Evolutionary conservation across 1,140 invertebrate genomes (phyloP), one percentile per base, ranked within the genome.

Genomic region (Portunus trituberculatus): DNA sequence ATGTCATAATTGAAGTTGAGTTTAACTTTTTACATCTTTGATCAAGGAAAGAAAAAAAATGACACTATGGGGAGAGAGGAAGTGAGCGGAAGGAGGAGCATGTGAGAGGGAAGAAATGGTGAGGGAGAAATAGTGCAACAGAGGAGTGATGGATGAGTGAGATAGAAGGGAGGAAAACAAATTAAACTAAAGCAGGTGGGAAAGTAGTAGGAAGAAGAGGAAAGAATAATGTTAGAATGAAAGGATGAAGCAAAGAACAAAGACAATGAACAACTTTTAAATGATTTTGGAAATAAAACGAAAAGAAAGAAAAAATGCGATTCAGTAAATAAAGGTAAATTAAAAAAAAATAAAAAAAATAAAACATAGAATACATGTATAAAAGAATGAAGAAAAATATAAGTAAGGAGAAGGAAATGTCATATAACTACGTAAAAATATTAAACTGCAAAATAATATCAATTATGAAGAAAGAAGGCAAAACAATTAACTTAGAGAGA

Each of bases 1-100:
- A 89, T 48, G 88, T 16, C 48, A 45, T 89, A 89, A 89, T 89
- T 89, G 88, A 48, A 48, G 88, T 89, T 31, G 39, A 89, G 48
- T 48, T 89, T 89, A 45, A 14, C 39, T 28, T 87, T 89, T 89
- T 46, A 48, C 48, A 28, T 48, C 48, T 89, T 48, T 89, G 45
- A 28, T 28, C 20, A 14, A 28, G 31, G 48, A 7, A 46, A 39
- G 14, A 48, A 29, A 89, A n/a, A 16, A 10, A 48, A 4, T 4
- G 25, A 39, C 7, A 39, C n/a, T 14, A 20, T 76, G 10, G 25
- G 88, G 20, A 28, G 48, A 29, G 28, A 45, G 31, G 86, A 32
- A 16, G 86, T 25, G 29, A 39, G 83, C 0, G 39, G 39, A 32
- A 31, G 31, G 31, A 39, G 31, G 31, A 46, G 29, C n/a, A 39